Percentiles rank a stretch among this genome's conserved stretches.
Conservation (phyloP, 2,888 invertebrate genomes). For the Candidula unifasciata region DNA sequence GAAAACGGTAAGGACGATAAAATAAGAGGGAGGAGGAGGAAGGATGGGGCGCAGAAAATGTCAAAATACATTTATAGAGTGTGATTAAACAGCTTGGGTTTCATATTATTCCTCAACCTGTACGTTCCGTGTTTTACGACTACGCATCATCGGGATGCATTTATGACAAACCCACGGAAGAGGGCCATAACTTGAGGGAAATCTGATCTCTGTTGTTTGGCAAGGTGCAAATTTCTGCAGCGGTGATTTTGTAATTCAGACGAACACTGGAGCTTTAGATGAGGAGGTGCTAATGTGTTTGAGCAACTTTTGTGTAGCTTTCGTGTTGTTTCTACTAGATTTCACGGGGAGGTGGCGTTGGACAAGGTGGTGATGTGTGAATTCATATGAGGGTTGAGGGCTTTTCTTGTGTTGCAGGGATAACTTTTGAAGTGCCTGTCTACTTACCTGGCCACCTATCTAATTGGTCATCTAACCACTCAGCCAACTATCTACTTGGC, state of each 20-base stretch:
- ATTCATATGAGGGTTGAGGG: neutral
- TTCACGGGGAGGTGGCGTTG: neutral
- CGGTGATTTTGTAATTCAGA: neutral
- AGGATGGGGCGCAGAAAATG: too few species aligned
- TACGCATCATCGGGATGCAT: neutral
- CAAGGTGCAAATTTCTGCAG: neutral
- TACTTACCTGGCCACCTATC: too few species aligned
- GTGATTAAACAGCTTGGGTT: neutral
- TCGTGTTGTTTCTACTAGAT: neutral
- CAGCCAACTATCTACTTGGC: too few species aligned
- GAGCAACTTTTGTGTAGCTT: neutral
- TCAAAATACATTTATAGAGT: neutral
- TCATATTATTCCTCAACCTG: neutral
- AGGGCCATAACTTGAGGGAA: neutral
- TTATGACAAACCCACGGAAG: neutral
- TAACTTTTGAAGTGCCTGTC: too few species aligned
- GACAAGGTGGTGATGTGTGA: neutral
- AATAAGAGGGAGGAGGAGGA: too few species aligned
- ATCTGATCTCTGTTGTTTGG: neutral
- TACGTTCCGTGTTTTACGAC: neutral
- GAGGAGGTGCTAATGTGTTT: constrained; percentile 2
- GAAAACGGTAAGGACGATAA: too few species aligned
- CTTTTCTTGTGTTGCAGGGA: too few species aligned
- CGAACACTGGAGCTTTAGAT: neutral
- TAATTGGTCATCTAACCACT: too few species aligned